A percentile compares a stretch with the other conserved stretches of the same genome.
Conservation (phyloP, 2,113 vertebrate genomes). For the Herpailurus yagouaroundi region DNA sequence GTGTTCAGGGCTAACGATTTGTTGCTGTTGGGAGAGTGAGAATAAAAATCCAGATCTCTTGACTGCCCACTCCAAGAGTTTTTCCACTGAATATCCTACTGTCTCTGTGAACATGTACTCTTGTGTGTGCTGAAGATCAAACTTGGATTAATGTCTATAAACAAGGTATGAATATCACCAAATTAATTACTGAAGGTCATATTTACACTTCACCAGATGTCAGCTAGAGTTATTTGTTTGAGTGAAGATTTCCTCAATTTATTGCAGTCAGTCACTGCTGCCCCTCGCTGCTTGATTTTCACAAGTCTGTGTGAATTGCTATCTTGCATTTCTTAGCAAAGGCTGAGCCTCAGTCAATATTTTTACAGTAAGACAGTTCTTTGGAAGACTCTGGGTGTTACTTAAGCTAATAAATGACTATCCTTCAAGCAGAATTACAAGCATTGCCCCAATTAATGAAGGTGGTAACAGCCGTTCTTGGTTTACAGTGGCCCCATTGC, state of each 20-base stretch:
- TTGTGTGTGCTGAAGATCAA: constrained; percentile 59
- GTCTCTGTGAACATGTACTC: constrained; percentile 22
- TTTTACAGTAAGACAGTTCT: constrained; percentile 54
- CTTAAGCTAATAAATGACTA: constrained; percentile 61
- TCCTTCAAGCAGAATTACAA: constrained; percentile 41
- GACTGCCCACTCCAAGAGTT: not conserved
- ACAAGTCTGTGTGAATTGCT: constrained; percentile 18
- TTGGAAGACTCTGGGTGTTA: not conserved
- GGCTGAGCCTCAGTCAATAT: constrained; percentile 52
- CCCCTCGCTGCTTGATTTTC: not conserved
- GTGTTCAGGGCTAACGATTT: not conserved
- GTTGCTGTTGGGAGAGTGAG: not conserved
- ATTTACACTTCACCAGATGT: constrained; percentile 53
- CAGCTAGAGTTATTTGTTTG: constrained; percentile 54
- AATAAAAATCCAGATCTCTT: not conserved
- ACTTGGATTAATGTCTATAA: constrained; percentile 67
- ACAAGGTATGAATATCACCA: constrained; percentile 64
- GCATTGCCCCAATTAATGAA: constrained; percentile 49
- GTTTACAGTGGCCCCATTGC: constrained; percentile 16
- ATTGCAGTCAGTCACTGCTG: not conserved
- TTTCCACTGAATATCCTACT: not conserved
- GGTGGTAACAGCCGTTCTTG: constrained; percentile 38
- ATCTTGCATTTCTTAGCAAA: constrained; percentile 63
- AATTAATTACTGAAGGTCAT: constrained; percentile 74
- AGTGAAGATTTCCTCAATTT: constrained; percentile 44